phyloP scores from a whole-genome alignment of 2,113 vertebrate genomes.

The Ctenodactylus gundi region DNA sequence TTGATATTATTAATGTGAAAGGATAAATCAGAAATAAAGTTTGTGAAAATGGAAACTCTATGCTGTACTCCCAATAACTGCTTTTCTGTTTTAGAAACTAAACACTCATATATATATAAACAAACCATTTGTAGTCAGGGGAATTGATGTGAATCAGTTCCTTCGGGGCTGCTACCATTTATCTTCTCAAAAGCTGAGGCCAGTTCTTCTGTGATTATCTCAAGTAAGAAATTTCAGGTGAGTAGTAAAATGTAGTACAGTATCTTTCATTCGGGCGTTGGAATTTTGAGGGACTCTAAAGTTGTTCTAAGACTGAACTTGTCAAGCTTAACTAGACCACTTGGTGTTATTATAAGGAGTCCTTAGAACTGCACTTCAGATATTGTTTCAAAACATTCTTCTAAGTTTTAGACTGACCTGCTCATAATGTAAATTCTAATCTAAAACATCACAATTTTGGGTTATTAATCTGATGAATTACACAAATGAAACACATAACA shows the following conservation, averaged over 20 bases:
- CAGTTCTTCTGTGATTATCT: not conserved
- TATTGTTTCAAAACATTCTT: not conserved
- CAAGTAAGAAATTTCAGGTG: not conserved
- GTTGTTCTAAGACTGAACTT: not conserved
- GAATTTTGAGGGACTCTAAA: not conserved
- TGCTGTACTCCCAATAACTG: not conserved
- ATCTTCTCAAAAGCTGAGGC: not conserved
- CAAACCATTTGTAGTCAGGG: not conserved
- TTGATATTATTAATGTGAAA: slow-evolving; percentile 26
- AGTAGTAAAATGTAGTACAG: not conserved
- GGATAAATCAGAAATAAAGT: slow-evolving; percentile 21
- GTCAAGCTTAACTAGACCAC: not conserved
- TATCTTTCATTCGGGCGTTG: not conserved
- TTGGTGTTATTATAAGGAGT: not conserved
- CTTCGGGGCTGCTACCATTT: not conserved
- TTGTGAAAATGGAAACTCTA: not conserved
- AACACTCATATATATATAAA: not conserved
- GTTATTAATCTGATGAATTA: not conserved
- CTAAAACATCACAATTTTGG: not conserved
- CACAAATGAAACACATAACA: not conserved
- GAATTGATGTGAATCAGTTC: not conserved
- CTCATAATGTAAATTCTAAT: not conserved
- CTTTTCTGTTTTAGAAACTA: not conserved
- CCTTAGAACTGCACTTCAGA: not conserved
- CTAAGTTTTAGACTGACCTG: not conserved